Evolutionary conservation across 1,140 invertebrate genomes (phyloP).

Genomic region (Caerostris extrusa): DNA sequence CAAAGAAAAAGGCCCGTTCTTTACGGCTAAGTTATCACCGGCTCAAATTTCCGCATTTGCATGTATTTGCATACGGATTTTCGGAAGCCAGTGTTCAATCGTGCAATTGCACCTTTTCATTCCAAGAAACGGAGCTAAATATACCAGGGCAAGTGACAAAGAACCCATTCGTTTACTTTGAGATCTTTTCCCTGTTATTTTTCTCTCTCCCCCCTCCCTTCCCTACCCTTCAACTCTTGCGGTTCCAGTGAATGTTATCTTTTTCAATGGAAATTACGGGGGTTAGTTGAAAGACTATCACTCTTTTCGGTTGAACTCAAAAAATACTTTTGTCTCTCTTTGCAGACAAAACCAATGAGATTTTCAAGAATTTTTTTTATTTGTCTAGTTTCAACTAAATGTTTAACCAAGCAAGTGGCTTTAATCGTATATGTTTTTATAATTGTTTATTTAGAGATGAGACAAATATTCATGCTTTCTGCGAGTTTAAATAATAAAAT

Average conservation of each 20-base stretch:
- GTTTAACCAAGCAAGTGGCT: no score
- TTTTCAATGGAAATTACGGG: no score
- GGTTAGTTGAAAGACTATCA: no score
- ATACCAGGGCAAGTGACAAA: neutral
- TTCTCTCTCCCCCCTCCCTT: neutral
- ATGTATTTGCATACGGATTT: constrained; percentile 12
- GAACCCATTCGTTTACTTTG: constrained; percentile 11
- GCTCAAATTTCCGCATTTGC: neutral
- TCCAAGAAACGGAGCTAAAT: constrained; percentile 6
- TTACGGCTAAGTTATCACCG: neutral
- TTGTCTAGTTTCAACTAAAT: no score
- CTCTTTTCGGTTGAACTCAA: no score
- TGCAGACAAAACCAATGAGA: neutral
- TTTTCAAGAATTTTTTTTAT: neutral
- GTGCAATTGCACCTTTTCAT: neutral
- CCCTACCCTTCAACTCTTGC: neutral
- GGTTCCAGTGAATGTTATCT: no score
- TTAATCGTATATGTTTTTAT: no score
- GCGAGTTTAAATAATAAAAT: no score
- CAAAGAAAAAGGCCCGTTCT: neutral
- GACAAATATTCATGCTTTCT: no score
- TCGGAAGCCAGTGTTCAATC: neutral
- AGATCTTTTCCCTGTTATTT: neutral
- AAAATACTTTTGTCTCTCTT: neutral
- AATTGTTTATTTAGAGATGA: no score